phyloP scores from a whole-genome alignment of 2,888 invertebrate genomes.

The Sinodicranocentrus sp. region DNA sequence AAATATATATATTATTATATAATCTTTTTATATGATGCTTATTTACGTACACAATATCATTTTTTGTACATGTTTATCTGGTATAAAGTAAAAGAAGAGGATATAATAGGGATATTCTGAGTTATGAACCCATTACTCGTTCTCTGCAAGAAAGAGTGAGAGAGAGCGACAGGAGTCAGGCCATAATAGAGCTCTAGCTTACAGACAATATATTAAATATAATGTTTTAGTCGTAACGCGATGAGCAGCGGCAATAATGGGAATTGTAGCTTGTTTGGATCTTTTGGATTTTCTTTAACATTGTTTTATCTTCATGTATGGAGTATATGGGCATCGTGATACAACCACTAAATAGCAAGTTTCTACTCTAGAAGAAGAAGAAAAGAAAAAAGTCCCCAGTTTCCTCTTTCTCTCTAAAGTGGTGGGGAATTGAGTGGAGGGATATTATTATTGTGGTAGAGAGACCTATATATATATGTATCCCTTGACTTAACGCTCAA shows the following conservation, averaged over 20 bases:
- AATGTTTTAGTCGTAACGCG: not conserved
- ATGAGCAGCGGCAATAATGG: slow-evolving; percentile 15
- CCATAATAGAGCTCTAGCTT: slow-evolving; percentile 7
- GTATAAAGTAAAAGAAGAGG: not conserved
- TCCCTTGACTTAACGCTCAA: slow-evolving; percentile 39
- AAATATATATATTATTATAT: too few relatives aligned
- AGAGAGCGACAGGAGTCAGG: slow-evolving; percentile 22
- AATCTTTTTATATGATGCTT: too few relatives aligned
- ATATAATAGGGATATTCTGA: slow-evolving; percentile 48
- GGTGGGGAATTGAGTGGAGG: too few relatives aligned
- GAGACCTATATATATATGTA: too few relatives aligned
- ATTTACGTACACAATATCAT: too few relatives aligned
- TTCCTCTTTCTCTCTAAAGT: too few relatives aligned
- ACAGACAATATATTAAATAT: slow-evolving; percentile 11
- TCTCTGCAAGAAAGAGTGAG: slow-evolving; percentile 35
- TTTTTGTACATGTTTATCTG: too few relatives aligned
- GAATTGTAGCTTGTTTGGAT: slow-evolving; percentile 15
- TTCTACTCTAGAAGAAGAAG: too few relatives aligned
- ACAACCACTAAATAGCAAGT: too few relatives aligned
- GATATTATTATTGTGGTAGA: too few relatives aligned
- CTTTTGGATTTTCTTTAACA: slow-evolving; percentile 17
- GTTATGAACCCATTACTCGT: slow-evolving; percentile 56
- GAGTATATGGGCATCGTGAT: too few relatives aligned
- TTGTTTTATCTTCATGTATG: not conserved
- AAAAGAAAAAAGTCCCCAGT: too few relatives aligned